Base-by-base conservation (phyloP, 1,140 invertebrate genomes). In the Anthonomus grandis region DNA sequence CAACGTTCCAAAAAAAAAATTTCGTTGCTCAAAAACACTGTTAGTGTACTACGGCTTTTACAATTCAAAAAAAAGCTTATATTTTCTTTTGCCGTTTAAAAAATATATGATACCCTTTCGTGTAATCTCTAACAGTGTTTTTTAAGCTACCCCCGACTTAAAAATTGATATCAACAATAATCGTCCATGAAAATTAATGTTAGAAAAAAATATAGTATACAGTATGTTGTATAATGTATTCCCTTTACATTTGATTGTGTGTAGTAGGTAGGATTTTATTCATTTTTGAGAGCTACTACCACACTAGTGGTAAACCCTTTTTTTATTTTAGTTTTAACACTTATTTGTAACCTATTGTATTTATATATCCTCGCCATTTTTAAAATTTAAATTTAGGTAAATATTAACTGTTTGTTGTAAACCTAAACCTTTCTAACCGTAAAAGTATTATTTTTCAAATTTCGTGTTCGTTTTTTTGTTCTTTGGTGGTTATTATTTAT, bases 91-190 rank as follows among this genome's bases (percentile, higher is more conserved):
- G n/a, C n/a, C n/a, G n/a, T n/a, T n/a, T n/a, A n/a, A n/a, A n/a
- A n/a, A n/a, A n/a, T n/a, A n/a, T n/a, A n/a, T n/a, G n/a, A n/a
- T n/a, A n/a, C n/a, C n/a, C n/a, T n/a, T n/a, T n/a, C n/a, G n/a
- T n/a, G n/a, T n/a, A n/a, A n/a, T 8, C 48, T 4, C 5, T 27
- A 23, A 37, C 49, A 48, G 60, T 57, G 55, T 60, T 54, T 49
- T 51, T 52, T 46, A 25, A 15, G 42, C 51, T 17, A 23, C n/a
- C n/a, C n/a, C n/a, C 27, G 34, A 60, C 59, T 53, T 49, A 52
- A 48, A n/a, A n/a, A 64, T 56, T 63, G 58, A 70, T 70, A 70
- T 70, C 68, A 70, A 68, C 65, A 69, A 68, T 70, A 68, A 69
- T 69, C 67, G 67, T 69, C 67, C 67, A 69, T 69, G n/a, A 65